phyloP scores from a whole-genome alignment of 2,797 vertebrate species.

The Pampus argenteus region DNA sequence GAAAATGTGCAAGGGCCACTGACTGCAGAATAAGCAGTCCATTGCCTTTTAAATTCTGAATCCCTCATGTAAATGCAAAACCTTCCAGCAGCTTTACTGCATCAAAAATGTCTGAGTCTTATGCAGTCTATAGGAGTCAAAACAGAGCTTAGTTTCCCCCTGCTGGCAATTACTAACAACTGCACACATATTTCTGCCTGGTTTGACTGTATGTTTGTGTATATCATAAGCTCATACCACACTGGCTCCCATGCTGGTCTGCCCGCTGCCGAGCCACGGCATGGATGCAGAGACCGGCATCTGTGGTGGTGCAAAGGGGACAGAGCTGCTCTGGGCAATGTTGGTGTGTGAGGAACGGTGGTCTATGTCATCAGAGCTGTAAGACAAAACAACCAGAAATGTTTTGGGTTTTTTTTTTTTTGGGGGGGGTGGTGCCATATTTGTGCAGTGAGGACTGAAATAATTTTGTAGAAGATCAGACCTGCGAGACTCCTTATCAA shows the following conservation, averaged over 20 bases:
- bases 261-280: slow-evolving; percentile 97
- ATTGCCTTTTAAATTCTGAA: background rate
- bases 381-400: slow-evolving; percentile 25
- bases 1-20: slow-evolving; percentile 13
- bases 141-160: slow-evolving; percentile 54
- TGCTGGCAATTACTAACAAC: slow-evolving; percentile 47
- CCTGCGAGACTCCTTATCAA: slow-evolving; percentile 97
- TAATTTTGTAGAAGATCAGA: slow-evolving; percentile 55
- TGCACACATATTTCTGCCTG: slow-evolving; percentile 19
- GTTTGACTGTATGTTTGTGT: slow-evolving; percentile 4
- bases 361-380: slow-evolving; percentile 95
- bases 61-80: background rate
- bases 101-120: background rate
- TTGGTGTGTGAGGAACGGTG: slow-evolving; percentile 94
- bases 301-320: slow-evolving; percentile 87
- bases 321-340: slow-evolving; percentile 88
- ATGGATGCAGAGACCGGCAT: slow-evolving; percentile 92
- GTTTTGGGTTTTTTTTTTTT: background rate
- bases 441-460: background rate
- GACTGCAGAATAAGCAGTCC: background rate
- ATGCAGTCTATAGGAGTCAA: too few relatives aligned
- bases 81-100: background rate
- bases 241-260: slow-evolving; percentile 96
- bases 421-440: background rate
- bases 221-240: slow-evolving; percentile 86